Evolutionary conservation across 2,797 vertebrate genomes (phyloP), one percentile per base, ranked within the genome.

Genomic region (Geotrypetes seraphini): DNA sequence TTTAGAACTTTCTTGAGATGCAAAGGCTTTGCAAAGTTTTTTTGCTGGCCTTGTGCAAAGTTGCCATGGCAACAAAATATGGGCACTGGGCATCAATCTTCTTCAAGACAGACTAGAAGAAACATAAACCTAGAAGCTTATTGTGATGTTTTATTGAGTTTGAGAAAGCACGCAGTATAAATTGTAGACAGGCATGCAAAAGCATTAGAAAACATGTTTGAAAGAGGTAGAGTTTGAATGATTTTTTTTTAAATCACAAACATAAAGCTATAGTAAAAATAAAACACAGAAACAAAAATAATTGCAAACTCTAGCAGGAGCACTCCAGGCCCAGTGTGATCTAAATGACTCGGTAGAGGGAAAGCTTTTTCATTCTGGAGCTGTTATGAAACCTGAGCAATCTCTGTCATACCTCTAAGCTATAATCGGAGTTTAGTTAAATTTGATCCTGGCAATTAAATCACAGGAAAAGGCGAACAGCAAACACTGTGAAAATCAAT

Each of bases 81-180:
- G 53, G 47, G 53, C 57, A 43, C 25, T 12, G 54, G 56, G 41
- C 35, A 21, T 22, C 41, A 21, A 28, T 39, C 36, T 3, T 19
- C 35, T 41, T 16, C 0, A 21, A 6, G 30, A 6, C 26, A 0
- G 1, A 21, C 18, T 42, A 25, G 22, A 5, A 0, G 0, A 22
- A 22, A 3, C 38, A 15, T 7, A 20, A 17, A 36, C 20, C 6
- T n/a, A 36, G 3, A 1, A 31, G 10, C 4, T 32, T 24, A 12
- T 22, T 1, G 6, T 1, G 4, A 21, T 9, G 2, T 6, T 25
- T 3, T 31, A 28, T 5, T 27, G 14, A 1, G 1, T 13, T 31
- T 28, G 21, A 19, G 16, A 16, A 20, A 11, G 12, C n/a, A 25
- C 23, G 33, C n/a, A n/a, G n/a, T 10, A 13, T 10, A 23, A 34